These are phyloP conservation scores for Phylloscopus trochiloides DNA, from an alignment of 2,113 vertebrate genomes.

Conservation along the genomic window DNA sequence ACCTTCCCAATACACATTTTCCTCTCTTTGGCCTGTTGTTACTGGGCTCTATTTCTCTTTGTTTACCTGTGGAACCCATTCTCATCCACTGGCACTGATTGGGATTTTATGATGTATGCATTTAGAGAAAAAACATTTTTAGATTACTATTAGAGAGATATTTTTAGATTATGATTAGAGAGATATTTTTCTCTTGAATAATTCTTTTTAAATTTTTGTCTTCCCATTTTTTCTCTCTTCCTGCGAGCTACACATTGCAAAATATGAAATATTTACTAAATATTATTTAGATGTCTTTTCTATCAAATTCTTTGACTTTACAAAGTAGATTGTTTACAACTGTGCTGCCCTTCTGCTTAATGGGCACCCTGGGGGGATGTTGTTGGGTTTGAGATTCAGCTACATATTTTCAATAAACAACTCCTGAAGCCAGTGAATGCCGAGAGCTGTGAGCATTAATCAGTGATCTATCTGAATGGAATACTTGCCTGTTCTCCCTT, in stretches of 20 bases:
- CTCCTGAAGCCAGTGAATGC: slow-evolving; percentile 22
- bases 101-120: neutral
- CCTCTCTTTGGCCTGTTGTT: neutral
- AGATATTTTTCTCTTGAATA: neutral
- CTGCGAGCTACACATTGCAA: slow-evolving; percentile 11
- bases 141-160: neutral
- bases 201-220: neutral
- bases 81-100: neutral
- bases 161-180: neutral
- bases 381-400: slow-evolving; percentile 63
- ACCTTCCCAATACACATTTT: neutral
- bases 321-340: slow-evolving; percentile 71
- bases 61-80: neutral
- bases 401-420: slow-evolving; percentile 65
- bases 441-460: slow-evolving; percentile 58
- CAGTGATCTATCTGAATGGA: slow-evolving; percentile 62
- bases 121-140: neutral
- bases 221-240: neutral
- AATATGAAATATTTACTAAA: slow-evolving; percentile 67
- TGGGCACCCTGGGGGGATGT: slow-evolving; percentile 52
- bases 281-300: slow-evolving; percentile 27
- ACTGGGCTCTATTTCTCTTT: neutral
- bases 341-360: slow-evolving; percentile 66
- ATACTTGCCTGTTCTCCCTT: slow-evolving; percentile 51
- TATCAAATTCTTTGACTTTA: slow-evolving; percentile 64